Evolutionary conservation across 92 coral and sea anemone genomes (phyloP).

Genomic region (Porites divaricata): DNA sequence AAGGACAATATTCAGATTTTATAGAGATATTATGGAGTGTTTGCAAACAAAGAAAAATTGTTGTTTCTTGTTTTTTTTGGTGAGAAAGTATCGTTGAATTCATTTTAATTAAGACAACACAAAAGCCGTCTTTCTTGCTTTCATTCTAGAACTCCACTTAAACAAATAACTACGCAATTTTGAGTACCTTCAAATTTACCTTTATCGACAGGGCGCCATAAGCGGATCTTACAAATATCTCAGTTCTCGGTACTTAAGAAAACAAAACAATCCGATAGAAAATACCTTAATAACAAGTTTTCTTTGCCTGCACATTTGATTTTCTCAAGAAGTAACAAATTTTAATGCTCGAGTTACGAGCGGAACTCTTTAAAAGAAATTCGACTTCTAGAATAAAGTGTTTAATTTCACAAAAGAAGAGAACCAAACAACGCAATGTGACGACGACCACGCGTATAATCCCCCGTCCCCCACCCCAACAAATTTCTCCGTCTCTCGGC

Average conservation of each 20-base stretch:
- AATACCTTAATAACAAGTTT: slow-evolving; percentile 3
- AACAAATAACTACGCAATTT: slow-evolving; percentile 7
- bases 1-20: slow-evolving; percentile 78
- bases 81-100: neutral
- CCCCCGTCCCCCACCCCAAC: no score
- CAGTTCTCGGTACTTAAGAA: neutral
- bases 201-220: neutral
- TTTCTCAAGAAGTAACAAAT: slow-evolving; percentile 27
- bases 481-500: neutral
- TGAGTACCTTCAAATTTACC: slow-evolving; percentile 10
- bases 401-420: no score
- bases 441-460: no score
- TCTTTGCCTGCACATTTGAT: slow-evolving; percentile 41
- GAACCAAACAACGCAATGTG: no score
- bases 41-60: slow-evolving; percentile 48
- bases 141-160: neutral
- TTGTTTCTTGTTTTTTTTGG: neutral
- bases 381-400: no score
- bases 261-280: neutral
- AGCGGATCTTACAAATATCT: no score
- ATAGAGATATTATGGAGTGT: slow-evolving; percentile 56
- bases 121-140: neutral
- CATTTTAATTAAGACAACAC: neutral
- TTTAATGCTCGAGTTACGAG: slow-evolving; percentile 34
- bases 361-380: neutral